Percentiles rank a stretch among this genome's conserved stretches.
These are phyloP conservation scores for Acestrorhynchus altus DNA, from an alignment of 2,797 vertebrate species.

Conservation along the genomic window DNA sequence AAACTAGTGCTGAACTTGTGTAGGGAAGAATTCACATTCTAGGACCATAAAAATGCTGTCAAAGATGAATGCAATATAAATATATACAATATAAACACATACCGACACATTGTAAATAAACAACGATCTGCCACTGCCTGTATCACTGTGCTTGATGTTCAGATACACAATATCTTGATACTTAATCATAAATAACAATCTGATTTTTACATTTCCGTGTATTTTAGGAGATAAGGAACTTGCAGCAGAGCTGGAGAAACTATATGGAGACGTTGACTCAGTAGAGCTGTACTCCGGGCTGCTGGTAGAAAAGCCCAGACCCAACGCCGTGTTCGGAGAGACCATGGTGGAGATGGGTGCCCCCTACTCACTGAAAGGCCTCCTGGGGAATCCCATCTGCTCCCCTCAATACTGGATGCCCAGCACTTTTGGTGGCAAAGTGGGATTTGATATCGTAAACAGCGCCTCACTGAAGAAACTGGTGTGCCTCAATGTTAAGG, in stretches of 20 bases:
- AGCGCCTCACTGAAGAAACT: constrained; percentile 90
- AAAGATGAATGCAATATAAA: too few species aligned
- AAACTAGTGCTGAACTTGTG: too few species aligned
- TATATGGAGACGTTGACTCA: constrained; percentile 91
- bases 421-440: constrained; percentile 94
- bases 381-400: constrained; percentile 96
- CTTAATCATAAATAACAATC: not conserved
- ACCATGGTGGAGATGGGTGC: constrained; percentile 98
- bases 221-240: constrained; percentile 92
- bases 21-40: too few species aligned
- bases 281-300: constrained; percentile 94
- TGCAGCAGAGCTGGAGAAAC: constrained; percentile 86
- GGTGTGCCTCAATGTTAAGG: constrained; percentile 89
- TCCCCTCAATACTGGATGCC: constrained; percentile 98
- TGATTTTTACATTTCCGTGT: not conserved
- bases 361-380: constrained; percentile 93
- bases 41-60: too few species aligned
- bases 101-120: too few species aligned
- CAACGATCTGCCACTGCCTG: too few species aligned
- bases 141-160: too few species aligned
- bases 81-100: too few species aligned
- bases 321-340: constrained; percentile 92
- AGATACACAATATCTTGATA: too few species aligned
- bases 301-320: constrained; percentile 90
- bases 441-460: constrained; percentile 93